Conservation (phyloP, 2,113 vertebrate genomes). For the Ptilonorhynchus violaceus region DNA sequence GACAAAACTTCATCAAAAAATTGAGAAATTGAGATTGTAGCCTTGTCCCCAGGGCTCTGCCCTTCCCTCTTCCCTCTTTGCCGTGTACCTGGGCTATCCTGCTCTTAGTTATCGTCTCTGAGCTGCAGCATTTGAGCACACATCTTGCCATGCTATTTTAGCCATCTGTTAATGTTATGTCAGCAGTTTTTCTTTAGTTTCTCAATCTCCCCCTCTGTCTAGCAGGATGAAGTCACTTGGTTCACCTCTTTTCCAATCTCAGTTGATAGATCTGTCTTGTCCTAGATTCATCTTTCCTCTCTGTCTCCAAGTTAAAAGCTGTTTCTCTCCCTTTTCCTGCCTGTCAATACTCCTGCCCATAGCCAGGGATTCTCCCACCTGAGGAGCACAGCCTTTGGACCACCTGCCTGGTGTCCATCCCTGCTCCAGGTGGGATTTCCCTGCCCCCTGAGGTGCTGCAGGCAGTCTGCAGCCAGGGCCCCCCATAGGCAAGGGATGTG, state of each 20-base stretch:
- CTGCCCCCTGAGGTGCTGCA: not conserved
- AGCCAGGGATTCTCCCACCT: not conserved
- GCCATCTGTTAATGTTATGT: not conserved
- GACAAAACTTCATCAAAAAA: not conserved
- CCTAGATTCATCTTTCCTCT: not conserved
- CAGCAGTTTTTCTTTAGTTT: not conserved
- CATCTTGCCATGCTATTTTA: not conserved
- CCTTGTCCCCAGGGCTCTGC: not conserved
- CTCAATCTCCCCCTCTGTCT: not conserved
- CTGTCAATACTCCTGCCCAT: not conserved
- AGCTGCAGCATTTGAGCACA: not conserved
- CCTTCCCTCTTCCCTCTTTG: not conserved
- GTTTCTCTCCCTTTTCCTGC: not conserved
- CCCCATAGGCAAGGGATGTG: fast-evolving
- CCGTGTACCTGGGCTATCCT: not conserved
- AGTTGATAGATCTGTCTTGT: not conserved
- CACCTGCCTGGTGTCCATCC: not conserved
- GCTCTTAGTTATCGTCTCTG: not conserved
- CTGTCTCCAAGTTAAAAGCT: not conserved
- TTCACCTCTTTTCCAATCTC: not conserved
- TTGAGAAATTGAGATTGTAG: not conserved
- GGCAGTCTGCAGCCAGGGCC: not conserved
- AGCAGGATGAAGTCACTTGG: not conserved
- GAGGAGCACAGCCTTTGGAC: not conserved
- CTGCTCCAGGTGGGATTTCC: not conserved